These are phyloP conservation scores for Catagonus wagneri DNA, from an alignment of 2,113 vertebrate genomes.

Conservation along the genomic window DNA sequence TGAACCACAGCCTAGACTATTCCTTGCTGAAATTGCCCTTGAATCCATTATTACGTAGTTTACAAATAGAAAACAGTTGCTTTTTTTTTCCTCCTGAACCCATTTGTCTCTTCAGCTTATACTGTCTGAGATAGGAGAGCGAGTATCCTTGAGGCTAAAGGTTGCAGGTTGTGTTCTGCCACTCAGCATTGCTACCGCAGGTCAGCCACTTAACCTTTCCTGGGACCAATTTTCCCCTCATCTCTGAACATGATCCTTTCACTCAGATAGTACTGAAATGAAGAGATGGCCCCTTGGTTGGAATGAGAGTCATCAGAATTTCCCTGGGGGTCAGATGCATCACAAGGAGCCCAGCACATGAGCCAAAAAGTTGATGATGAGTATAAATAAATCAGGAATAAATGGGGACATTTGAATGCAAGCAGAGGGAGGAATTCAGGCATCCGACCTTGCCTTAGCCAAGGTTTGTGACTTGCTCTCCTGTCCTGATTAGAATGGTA, in stretches of 20 bases:
- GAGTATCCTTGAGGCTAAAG: background rate
- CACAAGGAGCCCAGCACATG: background rate
- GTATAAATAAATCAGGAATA: background rate
- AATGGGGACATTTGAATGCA: background rate
- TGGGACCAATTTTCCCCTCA: background rate
- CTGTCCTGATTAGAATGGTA: background rate
- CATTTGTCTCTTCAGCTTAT: background rate
- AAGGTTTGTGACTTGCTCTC: background rate
- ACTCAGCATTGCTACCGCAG: background rate
- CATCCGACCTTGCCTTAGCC: background rate
- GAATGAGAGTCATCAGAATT: background rate
- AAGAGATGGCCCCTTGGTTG: background rate
- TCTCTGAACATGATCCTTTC: conserved; percentile 2
- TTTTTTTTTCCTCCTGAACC: conserved; percentile 18
- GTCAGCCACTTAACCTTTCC: background rate
- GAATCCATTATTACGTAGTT: background rate
- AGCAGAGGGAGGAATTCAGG: background rate
- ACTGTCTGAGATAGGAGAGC: background rate
- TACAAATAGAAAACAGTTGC: background rate
- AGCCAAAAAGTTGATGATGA: background rate
- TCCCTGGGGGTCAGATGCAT: background rate
- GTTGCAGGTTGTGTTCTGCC: background rate
- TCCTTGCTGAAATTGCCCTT: conserved; percentile 22
- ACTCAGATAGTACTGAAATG: background rate
- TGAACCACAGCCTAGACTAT: conserved; percentile 8